phyloP scores from a whole-genome alignment of 2,888 invertebrate species.

The Hemicrepidius hirtus region DNA sequence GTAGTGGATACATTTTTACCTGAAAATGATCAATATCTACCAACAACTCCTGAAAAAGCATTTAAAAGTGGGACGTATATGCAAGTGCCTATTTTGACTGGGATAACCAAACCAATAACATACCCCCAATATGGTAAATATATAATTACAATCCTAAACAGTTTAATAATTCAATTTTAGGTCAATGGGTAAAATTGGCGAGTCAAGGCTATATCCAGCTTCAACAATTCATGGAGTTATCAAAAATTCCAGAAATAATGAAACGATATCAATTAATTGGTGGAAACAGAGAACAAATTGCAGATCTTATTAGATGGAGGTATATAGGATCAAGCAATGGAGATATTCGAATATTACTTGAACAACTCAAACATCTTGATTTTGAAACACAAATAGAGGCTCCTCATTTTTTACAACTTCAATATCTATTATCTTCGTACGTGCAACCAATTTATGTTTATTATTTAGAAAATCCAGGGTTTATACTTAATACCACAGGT shows the following conservation, averaged over 20 bases:
- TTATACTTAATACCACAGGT: slow-evolving; percentile 75
- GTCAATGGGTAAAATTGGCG: slow-evolving; percentile 77
- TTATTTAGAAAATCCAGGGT: slow-evolving; percentile 73
- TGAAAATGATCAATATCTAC: slow-evolving; percentile 77
- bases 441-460: slow-evolving; percentile 75
- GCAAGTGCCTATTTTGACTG: slow-evolving; percentile 80
- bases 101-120: slow-evolving; percentile 77
- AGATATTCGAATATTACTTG: slow-evolving; percentile 70
- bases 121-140: slow-evolving; percentile 62
- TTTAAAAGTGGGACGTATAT: slow-evolving; percentile 74
- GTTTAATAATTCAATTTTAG: slow-evolving; percentile 63
- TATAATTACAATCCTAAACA: neutral
- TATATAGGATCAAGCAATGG: slow-evolving; percentile 72
- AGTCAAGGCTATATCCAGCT: slow-evolving; percentile 75
- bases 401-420: slow-evolving; percentile 75
- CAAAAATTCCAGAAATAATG: slow-evolving; percentile 77
- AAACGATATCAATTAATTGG: slow-evolving; percentile 69
- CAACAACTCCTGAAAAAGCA: slow-evolving; percentile 74
- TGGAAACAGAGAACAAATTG: slow-evolving; percentile 61
- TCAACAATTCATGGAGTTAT: slow-evolving; percentile 75
- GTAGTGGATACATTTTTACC: slow-evolving; percentile 78
- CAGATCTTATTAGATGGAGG: slow-evolving; percentile 76
- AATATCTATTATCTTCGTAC: slow-evolving; percentile 65
- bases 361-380: slow-evolving; percentile 75
- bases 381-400: slow-evolving; percentile 76